These are phyloP conservation scores for Diadophis punctatus DNA, from an alignment of 2,113 vertebrate genomes.

Conservation along the genomic window DNA sequence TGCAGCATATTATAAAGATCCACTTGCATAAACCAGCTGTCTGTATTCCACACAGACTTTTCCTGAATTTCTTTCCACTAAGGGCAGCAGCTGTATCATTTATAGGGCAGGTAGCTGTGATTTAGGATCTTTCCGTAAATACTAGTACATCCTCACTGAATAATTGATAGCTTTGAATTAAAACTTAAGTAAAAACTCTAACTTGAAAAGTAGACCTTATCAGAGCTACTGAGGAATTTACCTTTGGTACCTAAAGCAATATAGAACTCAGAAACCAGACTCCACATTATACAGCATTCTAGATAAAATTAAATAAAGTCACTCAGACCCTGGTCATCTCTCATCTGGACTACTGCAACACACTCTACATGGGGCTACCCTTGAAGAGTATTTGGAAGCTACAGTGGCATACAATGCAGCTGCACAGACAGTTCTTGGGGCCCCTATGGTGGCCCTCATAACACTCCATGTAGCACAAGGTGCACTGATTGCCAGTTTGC, in stretches of 20 bases:
- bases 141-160: constrained; percentile 19
- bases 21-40: constrained; percentile 42
- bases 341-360: background rate
- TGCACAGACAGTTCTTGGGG: background rate
- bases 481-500: background rate
- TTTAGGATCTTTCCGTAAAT: constrained; percentile 2
- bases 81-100: constrained; percentile 37
- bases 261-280: background rate
- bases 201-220: background rate
- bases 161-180: constrained; percentile 20
- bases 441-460: background rate
- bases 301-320: background rate
- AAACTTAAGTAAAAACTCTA: background rate
- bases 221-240: background rate
- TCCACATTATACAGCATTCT: background rate
- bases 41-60: constrained; percentile 41
- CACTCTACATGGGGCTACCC: background rate
- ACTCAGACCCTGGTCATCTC: background rate
- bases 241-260: background rate
- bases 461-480: background rate
- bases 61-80: constrained; percentile 34
- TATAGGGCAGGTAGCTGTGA: constrained; percentile 1
- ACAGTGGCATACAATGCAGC: background rate
- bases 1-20: constrained; percentile 51
- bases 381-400: background rate